Evolutionary conservation across 1,140 invertebrate genomes (phyloP).

Genomic region (Dolichoris vasculosae): DNA sequence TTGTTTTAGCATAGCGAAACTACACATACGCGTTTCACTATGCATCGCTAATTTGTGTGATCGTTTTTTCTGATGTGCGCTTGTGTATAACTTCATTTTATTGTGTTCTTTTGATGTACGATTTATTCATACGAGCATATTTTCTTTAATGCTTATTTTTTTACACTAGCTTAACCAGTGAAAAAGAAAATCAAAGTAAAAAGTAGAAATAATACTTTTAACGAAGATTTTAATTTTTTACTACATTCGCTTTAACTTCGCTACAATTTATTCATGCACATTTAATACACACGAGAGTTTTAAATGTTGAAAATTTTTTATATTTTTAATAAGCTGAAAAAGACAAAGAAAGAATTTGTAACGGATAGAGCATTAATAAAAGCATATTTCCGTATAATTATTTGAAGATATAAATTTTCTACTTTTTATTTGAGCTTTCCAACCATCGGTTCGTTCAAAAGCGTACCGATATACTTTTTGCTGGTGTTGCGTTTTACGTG

Average conservation of each 20-base stretch:
- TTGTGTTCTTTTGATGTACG: conserved; percentile 24
- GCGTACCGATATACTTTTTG: neutral
- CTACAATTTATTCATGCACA: neutral
- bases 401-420: neutral
- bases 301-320: neutral
- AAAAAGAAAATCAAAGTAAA: conserved; percentile 14
- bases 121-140: neutral
- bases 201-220: neutral
- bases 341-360: neutral
- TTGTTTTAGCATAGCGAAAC: conserved; percentile 29
- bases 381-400: neutral
- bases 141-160: neutral
- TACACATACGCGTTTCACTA: conserved; percentile 12
- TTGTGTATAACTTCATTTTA: conserved; percentile 19
- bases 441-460: neutral
- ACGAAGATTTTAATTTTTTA: neutral
- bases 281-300: neutral
- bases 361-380: neutral
- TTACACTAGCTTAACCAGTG: neutral
- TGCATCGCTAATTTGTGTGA: conserved; percentile 41
- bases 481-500: neutral
- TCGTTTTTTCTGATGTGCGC: conserved; percentile 16
- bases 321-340: neutral
- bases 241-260: neutral
- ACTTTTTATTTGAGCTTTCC: conserved; percentile 8